These are phyloP conservation scores for Eupleurogrammus muticus DNA, from an alignment of 2,797 vertebrate species.

Conservation along the genomic window DNA sequence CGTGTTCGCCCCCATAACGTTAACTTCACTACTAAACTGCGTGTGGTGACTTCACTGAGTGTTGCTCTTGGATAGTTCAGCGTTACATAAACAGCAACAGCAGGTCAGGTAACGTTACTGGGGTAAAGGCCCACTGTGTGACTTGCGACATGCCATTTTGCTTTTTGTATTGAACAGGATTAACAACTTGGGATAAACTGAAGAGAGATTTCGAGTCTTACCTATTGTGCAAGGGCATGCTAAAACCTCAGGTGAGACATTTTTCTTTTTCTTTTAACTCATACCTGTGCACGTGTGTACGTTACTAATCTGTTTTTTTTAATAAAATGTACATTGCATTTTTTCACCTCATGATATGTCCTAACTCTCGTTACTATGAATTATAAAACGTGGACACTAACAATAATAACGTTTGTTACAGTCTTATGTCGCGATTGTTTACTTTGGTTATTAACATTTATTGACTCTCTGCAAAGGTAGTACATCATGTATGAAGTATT, in stretches of 20 bases:
- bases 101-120: slow-evolving; percentile 61
- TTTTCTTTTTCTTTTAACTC: slow-evolving; percentile 17
- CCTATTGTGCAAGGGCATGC: slow-evolving; percentile 72
- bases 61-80: slow-evolving; percentile 58
- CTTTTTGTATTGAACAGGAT: slow-evolving; percentile 78
- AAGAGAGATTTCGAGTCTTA: slow-evolving; percentile 68
- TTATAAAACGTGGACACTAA: background rate
- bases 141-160: slow-evolving; percentile 76
- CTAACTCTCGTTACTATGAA: background rate
- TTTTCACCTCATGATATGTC: background rate
- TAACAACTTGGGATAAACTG: slow-evolving; percentile 71
- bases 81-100: slow-evolving; percentile 73
- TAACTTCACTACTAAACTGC: background rate
- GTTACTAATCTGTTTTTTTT: background rate
- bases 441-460: background rate
- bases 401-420: background rate
- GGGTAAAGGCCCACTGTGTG: slow-evolving; percentile 63
- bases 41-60: slow-evolving; percentile 21
- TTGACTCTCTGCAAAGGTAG: background rate
- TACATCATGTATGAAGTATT: background rate
- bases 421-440: background rate
- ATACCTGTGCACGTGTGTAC: background rate
- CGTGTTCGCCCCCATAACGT: slow-evolving; percentile 18
- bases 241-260: slow-evolving; percentile 73
- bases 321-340: background rate